Conservation (phyloP, 1,140 invertebrate genomes). For the Drosophila littoralis region DNA sequence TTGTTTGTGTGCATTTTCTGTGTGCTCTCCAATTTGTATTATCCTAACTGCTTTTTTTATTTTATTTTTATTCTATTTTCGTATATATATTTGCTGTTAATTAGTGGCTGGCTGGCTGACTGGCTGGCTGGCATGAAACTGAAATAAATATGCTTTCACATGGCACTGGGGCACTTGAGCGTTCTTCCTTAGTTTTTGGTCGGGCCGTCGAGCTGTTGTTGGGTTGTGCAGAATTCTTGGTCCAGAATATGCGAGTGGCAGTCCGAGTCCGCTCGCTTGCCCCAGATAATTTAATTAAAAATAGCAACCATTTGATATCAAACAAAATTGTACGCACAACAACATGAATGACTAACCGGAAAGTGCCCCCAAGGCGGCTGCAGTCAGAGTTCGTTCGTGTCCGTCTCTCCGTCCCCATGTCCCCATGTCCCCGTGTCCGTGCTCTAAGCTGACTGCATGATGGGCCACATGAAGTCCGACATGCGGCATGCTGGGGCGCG, state of each 20-base stretch:
- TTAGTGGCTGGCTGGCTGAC: constrained; percentile 19
- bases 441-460: background rate
- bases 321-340: constrained; percentile 58
- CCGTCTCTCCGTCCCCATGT: background rate
- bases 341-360: constrained; percentile 50
- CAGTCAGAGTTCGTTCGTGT: background rate
- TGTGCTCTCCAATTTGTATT: constrained; percentile 26
- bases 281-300: constrained; percentile 65
- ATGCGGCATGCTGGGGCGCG: constrained; percentile 16
- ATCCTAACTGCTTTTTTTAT: background rate
- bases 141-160: background rate
- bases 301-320: constrained; percentile 61
- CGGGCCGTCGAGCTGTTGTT: background rate
- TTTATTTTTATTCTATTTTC: constrained; percentile 5
- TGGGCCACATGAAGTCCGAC: background rate
- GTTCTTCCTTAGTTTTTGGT: background rate
- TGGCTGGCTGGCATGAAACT: background rate
- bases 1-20: constrained; percentile 9
- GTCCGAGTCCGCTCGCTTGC: constrained; percentile 27
- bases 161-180: background rate
- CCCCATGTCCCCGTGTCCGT: background rate
- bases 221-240: too few species aligned
- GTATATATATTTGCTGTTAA: constrained; percentile 33
- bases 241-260: background rate
- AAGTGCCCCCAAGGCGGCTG: constrained; percentile 41